Evolutionary conservation across 2,113 vertebrate species (phyloP), one percentile per base, ranked within the genome.

Genomic region (Terrapene triunguis): DNA sequence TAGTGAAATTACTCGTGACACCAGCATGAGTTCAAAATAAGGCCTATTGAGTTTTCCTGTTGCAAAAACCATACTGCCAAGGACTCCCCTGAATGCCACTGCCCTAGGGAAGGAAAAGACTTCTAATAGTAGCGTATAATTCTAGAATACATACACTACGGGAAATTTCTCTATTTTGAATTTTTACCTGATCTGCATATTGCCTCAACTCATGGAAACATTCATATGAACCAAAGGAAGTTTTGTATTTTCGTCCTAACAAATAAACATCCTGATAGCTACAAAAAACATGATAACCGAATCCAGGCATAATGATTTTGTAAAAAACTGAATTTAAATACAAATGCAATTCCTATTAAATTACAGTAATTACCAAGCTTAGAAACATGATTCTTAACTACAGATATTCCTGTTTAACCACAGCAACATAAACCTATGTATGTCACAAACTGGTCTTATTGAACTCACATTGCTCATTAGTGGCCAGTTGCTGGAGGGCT

Each of bases 371-470:
- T 89, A 89, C n/a, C 80, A 29, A 87, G 24, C 59, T 84, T 72
- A 93, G 19, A 89, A n/a, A 89, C 6, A 0, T 9, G 42, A 17
- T 50, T 82, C 59, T 87, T 93, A 82, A 87, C 62, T 65, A 95
- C 25, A 74, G 27, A 17, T 81, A 35, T 27, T 82, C n/a, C 10
- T 84, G 22, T 62, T 51, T 92, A n/a, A 91, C 90, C 29, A 74
- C n/a, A 6, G 48, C 55, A 88, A 85, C 27, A 81, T 47, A 92
- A 92, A 51, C 89, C 88, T n/a, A 86, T 53, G 38, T 92, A 65
- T 19, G 80, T 11, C 29, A 94, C 78, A 93, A 89, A 84, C 4
- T 54, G 53, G 83, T 91, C 83, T 90, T 84, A 89, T 44, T 93
- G 82, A 90, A 89, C 62, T 76, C 74, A 72, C 74, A 91, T 72